Conservation (phyloP, 2,888 invertebrate genomes). For the Cryptosula pallasiana region DNA sequence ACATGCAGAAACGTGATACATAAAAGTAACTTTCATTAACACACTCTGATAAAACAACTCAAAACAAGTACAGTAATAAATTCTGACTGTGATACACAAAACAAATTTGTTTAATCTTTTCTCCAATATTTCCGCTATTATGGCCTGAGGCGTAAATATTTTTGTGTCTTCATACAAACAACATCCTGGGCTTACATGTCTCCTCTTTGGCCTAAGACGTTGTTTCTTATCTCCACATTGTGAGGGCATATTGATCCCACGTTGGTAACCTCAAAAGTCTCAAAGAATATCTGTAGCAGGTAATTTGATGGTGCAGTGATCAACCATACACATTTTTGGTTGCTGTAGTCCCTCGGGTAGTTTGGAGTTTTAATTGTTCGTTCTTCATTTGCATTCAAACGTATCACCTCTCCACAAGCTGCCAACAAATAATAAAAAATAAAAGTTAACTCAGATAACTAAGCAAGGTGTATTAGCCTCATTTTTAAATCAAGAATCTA, state of each 20-base stretch:
- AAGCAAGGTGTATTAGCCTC: no score
- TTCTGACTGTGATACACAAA: no score
- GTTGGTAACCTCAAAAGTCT: not conserved
- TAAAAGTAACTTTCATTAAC: no score
- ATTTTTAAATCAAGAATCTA: not conserved
- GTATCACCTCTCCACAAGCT: not conserved
- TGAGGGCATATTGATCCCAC: not conserved
- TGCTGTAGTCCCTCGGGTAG: not conserved
- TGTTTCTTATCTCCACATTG: conserved; percentile 2
- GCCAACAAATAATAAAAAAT: not conserved
- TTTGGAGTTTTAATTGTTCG: not conserved
- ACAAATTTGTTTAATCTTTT: no score
- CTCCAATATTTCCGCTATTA: no score
- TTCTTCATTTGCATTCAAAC: not conserved
- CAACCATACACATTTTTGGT: conserved; percentile 4
- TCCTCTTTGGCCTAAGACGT: conserved; percentile 1
- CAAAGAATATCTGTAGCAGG: not conserved
- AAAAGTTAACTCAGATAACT: no score
- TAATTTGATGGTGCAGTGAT: conserved; percentile 4
- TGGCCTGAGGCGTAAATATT: no score
- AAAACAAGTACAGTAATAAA: no score
- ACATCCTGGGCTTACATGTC: conserved; percentile 24
- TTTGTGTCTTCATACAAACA: no score
- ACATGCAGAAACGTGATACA: not conserved
- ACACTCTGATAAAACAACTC: no score